Conservation (phyloP, 2,888 invertebrate genomes). For the Coenonympha glycerion region DNA sequence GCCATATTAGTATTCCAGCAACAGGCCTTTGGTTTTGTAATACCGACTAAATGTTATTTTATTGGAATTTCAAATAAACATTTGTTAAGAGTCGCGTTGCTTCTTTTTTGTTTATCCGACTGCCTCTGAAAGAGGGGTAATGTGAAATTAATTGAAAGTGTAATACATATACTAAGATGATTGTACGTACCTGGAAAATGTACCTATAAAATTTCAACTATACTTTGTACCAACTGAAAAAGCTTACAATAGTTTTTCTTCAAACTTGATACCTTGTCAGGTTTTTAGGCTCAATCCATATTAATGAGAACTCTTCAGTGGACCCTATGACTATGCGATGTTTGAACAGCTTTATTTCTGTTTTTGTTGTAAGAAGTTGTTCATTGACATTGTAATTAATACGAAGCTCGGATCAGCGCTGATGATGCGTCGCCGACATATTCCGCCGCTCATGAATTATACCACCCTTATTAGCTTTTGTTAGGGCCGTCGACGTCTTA, state of each 20-base stretch:
- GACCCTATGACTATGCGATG: no score
- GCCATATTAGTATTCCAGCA: conserved; percentile 74
- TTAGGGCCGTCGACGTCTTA: conserved; percentile 54
- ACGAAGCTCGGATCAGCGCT: conserved; percentile 58
- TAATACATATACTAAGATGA: neutral
- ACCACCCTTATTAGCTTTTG: conserved; percentile 50
- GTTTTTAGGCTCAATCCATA: no score
- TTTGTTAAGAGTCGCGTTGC: conserved; percentile 50
- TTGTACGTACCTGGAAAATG: neutral
- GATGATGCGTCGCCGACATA: conserved; percentile 48
- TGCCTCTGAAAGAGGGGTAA: neutral
- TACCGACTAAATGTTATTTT: conserved; percentile 75
- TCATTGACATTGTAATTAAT: conserved; percentile 64
- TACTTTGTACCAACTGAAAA: no score
- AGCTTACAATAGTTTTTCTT: no score
- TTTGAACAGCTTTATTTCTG: no score
- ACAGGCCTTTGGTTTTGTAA: conserved; percentile 73
- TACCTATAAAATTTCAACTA: no score
- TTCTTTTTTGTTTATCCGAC: conserved; percentile 25
- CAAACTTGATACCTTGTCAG: no score
- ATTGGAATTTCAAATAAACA: conserved; percentile 74
- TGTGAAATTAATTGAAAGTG: neutral
- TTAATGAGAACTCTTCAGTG: no score
- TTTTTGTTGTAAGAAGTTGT: no score
- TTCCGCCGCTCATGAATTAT: conserved; percentile 68